These are phyloP conservation scores for Stenoptilia bipunctidactyla DNA, from an alignment of 2,888 invertebrate species.

Conservation along the genomic window DNA sequence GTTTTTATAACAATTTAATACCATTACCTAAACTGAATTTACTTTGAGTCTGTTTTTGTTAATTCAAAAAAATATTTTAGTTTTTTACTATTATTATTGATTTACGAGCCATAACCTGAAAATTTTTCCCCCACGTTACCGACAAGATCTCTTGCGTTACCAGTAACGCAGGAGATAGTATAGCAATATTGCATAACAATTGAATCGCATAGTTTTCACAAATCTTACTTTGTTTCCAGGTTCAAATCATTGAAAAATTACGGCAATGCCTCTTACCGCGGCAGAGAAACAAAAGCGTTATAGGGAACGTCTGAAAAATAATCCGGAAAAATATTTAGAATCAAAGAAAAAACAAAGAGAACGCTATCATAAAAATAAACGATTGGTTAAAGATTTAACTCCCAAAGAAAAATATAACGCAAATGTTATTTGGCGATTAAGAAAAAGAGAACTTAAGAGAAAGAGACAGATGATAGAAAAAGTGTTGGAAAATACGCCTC, in stretches of 20 bases:
- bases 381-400: not conserved
- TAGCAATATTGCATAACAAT: no score
- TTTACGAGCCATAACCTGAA: no score
- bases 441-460: conserved; percentile 1
- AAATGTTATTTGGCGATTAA: conserved; percentile 5
- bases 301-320: no score
- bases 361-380: conserved; percentile 5
- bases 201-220: no score
- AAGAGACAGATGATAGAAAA: not conserved
- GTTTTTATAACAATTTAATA: no score
- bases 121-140: no score
- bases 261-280: not conserved
- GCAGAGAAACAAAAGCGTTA: conserved; percentile 3
- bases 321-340: conserved; percentile 5
- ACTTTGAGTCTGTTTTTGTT: no score
- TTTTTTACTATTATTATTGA: no score
- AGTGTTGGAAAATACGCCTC: conserved; percentile 5
- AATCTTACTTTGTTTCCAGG: not conserved
- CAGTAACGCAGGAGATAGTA: no score
- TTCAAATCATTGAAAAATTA: not conserved
- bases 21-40: no score
- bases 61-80: no score
- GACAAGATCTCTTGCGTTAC: no score
- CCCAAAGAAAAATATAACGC: conserved; percentile 2
- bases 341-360: conserved; percentile 4